phyloP scores from a whole-genome alignment of 2,797 vertebrate species.

The Anableps anableps region DNA sequence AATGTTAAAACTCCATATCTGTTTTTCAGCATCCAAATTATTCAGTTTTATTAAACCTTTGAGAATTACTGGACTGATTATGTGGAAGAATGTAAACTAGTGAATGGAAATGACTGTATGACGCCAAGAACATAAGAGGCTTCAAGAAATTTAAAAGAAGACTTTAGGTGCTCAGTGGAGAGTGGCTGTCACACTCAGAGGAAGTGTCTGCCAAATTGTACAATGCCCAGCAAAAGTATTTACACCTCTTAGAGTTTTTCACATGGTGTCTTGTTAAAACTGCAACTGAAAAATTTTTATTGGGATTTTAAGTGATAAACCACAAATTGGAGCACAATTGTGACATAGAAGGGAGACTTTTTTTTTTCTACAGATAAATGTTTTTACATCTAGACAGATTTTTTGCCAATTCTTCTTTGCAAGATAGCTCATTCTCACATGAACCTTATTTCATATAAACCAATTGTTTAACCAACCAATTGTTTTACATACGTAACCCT shows the following conservation, averaged over 20 bases:
- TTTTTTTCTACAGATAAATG: not conserved
- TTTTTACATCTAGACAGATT: not conserved
- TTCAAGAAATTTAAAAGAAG: slow-evolving; percentile 10
- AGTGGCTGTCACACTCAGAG: slow-evolving; percentile 11
- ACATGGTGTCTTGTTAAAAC: not conserved
- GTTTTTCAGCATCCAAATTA: slow-evolving; percentile 69
- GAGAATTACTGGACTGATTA: slow-evolving; percentile 58
- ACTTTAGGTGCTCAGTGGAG: not conserved
- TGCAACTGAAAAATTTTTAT: not conserved
- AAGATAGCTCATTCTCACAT: not conserved
- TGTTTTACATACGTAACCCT: too few species aligned
- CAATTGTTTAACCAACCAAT: too few species aligned
- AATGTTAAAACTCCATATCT: slow-evolving; percentile 79
- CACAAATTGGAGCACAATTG: not conserved
- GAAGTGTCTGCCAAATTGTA: slow-evolving; percentile 8
- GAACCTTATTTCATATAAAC: too few species aligned
- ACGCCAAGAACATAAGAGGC: slow-evolving; percentile 30
- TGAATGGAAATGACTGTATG: slow-evolving; percentile 36
- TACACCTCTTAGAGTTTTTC: not conserved
- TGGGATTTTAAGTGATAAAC: not conserved
- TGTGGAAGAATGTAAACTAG: slow-evolving; percentile 32
- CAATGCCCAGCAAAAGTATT: not conserved
- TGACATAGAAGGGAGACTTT: not conserved
- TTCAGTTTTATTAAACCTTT: slow-evolving; percentile 66
- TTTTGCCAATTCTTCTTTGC: too few species aligned